These are phyloP conservation scores for Chloroclysta siterata DNA, from an alignment of 2,888 invertebrate species.

Conservation along the genomic window DNA sequence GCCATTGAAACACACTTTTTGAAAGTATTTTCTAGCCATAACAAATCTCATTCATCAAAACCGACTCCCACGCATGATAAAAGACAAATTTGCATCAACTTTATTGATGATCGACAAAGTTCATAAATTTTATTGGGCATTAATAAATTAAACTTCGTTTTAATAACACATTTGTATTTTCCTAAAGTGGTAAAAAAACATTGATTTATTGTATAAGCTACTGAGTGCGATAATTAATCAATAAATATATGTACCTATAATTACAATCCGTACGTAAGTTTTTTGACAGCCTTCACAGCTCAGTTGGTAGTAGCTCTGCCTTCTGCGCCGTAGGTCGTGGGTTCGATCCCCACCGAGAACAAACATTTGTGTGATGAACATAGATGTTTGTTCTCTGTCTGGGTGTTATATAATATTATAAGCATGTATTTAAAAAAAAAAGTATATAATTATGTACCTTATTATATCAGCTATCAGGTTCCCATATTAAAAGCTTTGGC, in stretches of 20 bases:
- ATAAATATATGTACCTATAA: background rate
- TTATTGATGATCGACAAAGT: conserved; percentile 41
- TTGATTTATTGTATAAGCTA: conserved; percentile 15
- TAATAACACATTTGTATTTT: conserved; percentile 24
- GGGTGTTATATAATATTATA: no score
- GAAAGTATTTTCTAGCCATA: background rate
- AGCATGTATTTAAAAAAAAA: no score
- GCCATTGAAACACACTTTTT: background rate
- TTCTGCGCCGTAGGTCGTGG: no score
- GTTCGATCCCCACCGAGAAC: no score
- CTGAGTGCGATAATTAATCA: background rate
- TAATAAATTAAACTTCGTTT: conserved; percentile 29
- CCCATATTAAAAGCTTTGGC: no score
- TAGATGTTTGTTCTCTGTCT: no score
- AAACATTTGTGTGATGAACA: no score
- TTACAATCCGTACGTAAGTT: no score
- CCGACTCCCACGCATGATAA: conserved; percentile 42
- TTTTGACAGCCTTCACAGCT: no score
- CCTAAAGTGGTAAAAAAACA: conserved; percentile 9
- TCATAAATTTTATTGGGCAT: conserved; percentile 33
- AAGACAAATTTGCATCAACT: conserved; percentile 41
- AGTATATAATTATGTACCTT: no score
- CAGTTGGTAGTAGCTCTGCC: no score
- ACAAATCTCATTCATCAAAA: conserved; percentile 19
- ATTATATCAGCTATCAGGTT: no score